phyloP scores from a whole-genome alignment of 2,888 invertebrate species.

The Apodemia mormo region DNA sequence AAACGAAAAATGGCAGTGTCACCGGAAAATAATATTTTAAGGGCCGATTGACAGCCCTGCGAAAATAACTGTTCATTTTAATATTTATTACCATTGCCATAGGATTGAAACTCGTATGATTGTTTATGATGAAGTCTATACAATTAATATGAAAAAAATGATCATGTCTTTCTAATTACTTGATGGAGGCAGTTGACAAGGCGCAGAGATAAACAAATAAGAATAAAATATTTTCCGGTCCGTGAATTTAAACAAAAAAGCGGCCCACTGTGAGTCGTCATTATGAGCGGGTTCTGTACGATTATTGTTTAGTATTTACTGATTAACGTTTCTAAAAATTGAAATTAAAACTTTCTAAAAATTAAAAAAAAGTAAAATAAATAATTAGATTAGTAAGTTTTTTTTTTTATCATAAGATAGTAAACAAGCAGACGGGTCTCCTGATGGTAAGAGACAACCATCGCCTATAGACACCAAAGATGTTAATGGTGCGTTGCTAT shows the following conservation, averaged over 20 bases:
- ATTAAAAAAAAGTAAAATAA: too few species aligned
- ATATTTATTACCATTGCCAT: accelerated
- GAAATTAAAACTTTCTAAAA: too few species aligned
- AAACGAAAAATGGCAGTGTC: constrained; percentile 62
- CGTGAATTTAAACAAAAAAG: constrained; percentile 43
- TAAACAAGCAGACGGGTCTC: too few species aligned
- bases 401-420: too few species aligned
- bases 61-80: constrained; percentile 34
- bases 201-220: constrained; percentile 74
- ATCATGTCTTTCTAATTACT: constrained; percentile 74
- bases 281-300: constrained; percentile 15
- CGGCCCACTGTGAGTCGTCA: constrained; percentile 25
- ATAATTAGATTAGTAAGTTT: too few species aligned
- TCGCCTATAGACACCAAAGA: too few species aligned
- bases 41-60: constrained; percentile 49
- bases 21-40: constrained; percentile 66
- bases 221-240: constrained; percentile 68
- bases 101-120: constrained; percentile 32
- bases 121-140: constrained; percentile 46
- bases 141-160: constrained; percentile 72
- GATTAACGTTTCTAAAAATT: too few species aligned
- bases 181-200: constrained; percentile 69
- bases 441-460: too few species aligned
- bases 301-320: too few species aligned
- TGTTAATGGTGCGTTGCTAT: too few species aligned